Conservation (phyloP, 1,140 invertebrate genomes). For the Pentalonia nigronervosa region DNA sequence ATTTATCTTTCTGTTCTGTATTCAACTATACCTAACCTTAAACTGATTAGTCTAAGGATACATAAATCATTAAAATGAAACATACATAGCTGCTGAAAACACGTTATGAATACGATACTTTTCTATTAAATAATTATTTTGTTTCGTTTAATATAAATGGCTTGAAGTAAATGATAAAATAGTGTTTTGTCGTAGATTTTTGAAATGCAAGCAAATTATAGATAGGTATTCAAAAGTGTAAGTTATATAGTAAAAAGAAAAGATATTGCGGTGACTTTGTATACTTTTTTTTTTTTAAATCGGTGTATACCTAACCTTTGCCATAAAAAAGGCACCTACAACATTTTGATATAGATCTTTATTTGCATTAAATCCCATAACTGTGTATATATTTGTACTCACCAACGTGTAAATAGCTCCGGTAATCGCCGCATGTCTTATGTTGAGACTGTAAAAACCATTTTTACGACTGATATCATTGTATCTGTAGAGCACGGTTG, state of each 20-base stretch:
- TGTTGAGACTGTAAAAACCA: slow-evolving; percentile 70
- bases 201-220: background rate
- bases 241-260: background rate
- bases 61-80: background rate
- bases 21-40: background rate
- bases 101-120: background rate
- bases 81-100: background rate
- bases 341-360: slow-evolving; percentile 18
- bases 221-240: background rate
- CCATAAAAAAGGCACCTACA: background rate
- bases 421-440: slow-evolving; percentile 72
- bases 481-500: slow-evolving; percentile 66
- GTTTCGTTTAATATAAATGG: too few relatives aligned
- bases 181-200: background rate
- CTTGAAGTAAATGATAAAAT: too few relatives aligned
- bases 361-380: background rate
- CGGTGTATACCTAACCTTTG: background rate
- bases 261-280: background rate
- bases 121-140: background rate
- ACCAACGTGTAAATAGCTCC: slow-evolving; percentile 73
- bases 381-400: slow-evolving; percentile 63
- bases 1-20: background rate
- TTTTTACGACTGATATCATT: slow-evolving; percentile 63
- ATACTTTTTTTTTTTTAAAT: background rate
- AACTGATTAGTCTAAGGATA: background rate